Conservation (phyloP, 2,113 vertebrate genomes). For the Nothoprocta perdicaria region DNA sequence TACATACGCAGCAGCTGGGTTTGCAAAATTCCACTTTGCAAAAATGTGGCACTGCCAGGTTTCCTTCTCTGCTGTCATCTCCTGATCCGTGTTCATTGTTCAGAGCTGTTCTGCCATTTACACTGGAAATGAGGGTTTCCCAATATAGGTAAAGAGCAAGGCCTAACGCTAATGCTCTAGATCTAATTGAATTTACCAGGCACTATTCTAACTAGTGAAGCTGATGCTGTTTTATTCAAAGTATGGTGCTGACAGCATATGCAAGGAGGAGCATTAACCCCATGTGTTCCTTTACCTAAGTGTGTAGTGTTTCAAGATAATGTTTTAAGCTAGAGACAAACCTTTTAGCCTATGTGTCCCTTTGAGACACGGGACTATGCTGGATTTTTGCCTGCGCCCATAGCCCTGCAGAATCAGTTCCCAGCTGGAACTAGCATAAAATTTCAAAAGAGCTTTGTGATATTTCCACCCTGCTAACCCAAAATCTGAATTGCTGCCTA, state of each 20-base stretch:
- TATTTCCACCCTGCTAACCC: background rate
- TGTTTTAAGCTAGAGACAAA: background rate
- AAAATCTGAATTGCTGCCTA: background rate
- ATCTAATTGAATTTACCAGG: conserved; percentile 28
- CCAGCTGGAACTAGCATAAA: background rate
- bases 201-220: conserved; percentile 9
- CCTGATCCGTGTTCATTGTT: conserved; percentile 43
- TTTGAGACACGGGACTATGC: background rate
- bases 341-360: background rate
- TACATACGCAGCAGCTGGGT: background rate
- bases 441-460: background rate
- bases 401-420: background rate
- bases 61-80: conserved; percentile 15
- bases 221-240: conserved; percentile 22
- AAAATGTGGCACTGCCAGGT: background rate
- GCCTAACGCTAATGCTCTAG: background rate
- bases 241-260: conserved; percentile 16
- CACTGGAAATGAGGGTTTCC: conserved; percentile 42
- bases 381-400: background rate
- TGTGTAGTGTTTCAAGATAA: background rate
- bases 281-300: background rate
- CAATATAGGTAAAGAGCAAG: conserved; percentile 51
- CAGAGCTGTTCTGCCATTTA: conserved; percentile 33
- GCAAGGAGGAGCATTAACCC: conserved; percentile 43
- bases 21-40: background rate